Base-by-base conservation (phyloP, 2,888 invertebrate species). In the Horisme vitalbata region DNA sequence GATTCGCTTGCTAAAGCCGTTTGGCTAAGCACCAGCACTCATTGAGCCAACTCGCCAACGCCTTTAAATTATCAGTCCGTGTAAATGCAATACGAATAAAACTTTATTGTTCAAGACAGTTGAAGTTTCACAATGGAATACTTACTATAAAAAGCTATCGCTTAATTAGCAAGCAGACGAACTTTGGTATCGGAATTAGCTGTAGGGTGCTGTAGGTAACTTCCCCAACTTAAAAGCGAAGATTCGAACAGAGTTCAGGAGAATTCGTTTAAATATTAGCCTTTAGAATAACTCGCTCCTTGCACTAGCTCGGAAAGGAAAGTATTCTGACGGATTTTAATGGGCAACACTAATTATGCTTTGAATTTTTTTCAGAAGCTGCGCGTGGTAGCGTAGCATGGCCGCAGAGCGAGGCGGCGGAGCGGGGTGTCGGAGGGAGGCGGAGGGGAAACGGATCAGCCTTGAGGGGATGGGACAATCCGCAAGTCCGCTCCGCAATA, bases 261-360 rank as follows among this genome's bases (percentile, higher is more conserved):
- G 63, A 71, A 75, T 79, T 74, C 71, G 75, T 79, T 78, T 75
- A 77, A 74, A 76, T 76, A 80, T 77, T 75, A 70, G 72, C 62
- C 63, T 69, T 67, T 65, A 49, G 63, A 63, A 65, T 64, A 73
- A 67, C 66, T 72, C 63, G 46, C 61, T 68, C 63, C 63, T 65
- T 64, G 62, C 63, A 34, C 38, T 18, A 18, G 5, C 4, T 18
- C 18, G 6, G 5, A 18, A n/a, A n/a, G n/a, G n/a, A n/a, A n/a
- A n/a, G n/a, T n/a, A n/a, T n/a, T n/a, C n/a, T n/a, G n/a, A n/a
- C n/a, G n/a, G n/a, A n/a, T n/a, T n/a, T n/a, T n/a, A n/a, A n/a
- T n/a, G n/a, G n/a, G n/a, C n/a, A n/a, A n/a, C n/a, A n/a, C n/a
- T n/a, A n/a, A n/a, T n/a, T n/a, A n/a, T n/a, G n/a, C n/a, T n/a